These are phyloP conservation scores for Yponomeuta plumbellus DNA, from an alignment of 2,888 invertebrate genomes.

Conservation along the genomic window DNA sequence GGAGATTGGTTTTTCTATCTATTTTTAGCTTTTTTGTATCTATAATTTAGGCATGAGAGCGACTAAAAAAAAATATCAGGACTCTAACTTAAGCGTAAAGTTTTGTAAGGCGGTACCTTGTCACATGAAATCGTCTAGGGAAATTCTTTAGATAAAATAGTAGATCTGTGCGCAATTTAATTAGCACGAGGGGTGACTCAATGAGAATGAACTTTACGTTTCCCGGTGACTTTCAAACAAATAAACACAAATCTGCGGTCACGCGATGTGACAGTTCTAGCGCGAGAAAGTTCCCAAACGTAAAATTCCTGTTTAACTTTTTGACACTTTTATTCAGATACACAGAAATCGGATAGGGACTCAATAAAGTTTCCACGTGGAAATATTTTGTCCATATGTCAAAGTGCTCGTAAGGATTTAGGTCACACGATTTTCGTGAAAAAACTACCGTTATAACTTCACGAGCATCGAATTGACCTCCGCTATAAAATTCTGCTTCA, in stretches of 20 bases:
- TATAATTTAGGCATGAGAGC: too few species aligned
- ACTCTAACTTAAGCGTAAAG: too few species aligned
- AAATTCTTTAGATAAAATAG: too few species aligned
- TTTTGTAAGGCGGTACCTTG: too few species aligned
- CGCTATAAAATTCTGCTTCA: neutral
- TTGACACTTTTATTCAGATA: constrained; percentile 33
- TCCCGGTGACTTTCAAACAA: neutral
- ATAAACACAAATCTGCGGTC: neutral
- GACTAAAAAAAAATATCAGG: too few species aligned
- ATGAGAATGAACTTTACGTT: too few species aligned
- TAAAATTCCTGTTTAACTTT: constrained; percentile 35
- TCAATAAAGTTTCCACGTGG: neutral
- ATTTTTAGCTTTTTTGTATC: too few species aligned
- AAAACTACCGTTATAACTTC: neutral
- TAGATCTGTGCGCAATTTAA: too few species aligned
- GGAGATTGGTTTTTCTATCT: too few species aligned
- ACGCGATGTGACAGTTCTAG: neutral
- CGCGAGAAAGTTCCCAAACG: neutral
- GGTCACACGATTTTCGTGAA: neutral
- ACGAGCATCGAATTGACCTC: neutral
- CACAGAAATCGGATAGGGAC: constrained; percentile 6
- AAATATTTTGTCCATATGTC: constrained; percentile 4
- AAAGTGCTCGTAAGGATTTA: neutral
- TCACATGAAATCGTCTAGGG: too few species aligned
- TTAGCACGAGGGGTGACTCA: too few species aligned